phyloP scores from a whole-genome alignment of 2,797 vertebrate genomes.

The Lepidocolaptes lacrymiger region DNA sequence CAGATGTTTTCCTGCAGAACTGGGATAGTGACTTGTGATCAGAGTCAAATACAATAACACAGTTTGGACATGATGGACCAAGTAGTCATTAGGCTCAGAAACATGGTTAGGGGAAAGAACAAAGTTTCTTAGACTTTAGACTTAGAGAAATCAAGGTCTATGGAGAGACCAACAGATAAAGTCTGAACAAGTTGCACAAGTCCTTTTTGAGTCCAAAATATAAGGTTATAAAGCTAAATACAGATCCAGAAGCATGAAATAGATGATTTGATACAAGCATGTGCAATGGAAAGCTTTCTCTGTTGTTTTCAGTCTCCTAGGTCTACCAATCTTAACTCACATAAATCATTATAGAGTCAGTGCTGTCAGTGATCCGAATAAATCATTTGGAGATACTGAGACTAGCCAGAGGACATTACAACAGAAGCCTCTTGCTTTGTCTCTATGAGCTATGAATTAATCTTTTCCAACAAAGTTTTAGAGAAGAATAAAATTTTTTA shows the following conservation, averaged over 20 bases:
- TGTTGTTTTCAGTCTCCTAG: not conserved
- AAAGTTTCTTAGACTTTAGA: not conserved
- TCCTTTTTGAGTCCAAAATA: not conserved
- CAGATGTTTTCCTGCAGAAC: not conserved
- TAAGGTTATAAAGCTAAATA: not conserved
- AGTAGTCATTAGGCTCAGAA: not conserved
- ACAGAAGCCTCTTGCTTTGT: not conserved
- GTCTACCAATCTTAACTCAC: not conserved
- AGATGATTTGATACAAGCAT: not conserved
- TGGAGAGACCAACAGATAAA: not conserved
- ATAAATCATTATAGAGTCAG: not conserved
- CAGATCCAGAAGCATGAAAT: not conserved
- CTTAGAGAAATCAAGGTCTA: not conserved
- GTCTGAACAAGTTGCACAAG: not conserved
- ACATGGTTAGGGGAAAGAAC: not conserved
- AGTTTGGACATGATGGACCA: not conserved
- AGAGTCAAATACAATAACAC: not conserved
- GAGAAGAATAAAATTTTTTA: not conserved
- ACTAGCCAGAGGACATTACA: not conserved
- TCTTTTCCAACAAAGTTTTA: not conserved
- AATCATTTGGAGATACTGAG: not conserved
- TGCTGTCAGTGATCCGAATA: not conserved
- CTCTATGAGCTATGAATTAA: not conserved
- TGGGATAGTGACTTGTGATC: not conserved
- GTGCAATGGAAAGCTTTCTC: not conserved